phyloP scores from a whole-genome alignment of 92 coral and sea anemone species.

The Siderastrea siderea region DNA sequence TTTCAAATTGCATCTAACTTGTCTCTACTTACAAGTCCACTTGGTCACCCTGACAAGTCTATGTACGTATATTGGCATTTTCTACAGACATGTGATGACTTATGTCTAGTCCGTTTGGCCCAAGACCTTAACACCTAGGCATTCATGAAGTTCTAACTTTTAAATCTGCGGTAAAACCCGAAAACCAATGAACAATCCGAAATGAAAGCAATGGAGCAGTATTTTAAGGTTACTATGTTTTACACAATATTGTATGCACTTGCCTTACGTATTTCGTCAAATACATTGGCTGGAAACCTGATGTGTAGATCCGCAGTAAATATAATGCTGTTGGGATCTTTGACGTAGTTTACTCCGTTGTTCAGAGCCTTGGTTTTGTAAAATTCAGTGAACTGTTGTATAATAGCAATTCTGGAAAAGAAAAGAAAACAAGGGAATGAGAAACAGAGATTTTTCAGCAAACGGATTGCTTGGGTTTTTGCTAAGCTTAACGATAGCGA shows the following conservation, averaged over 20 bases:
- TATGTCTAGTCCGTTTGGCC: too few relatives aligned
- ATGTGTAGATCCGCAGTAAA: slow-evolving; percentile 80
- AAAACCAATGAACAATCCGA: neutral
- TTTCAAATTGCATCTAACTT: too few relatives aligned
- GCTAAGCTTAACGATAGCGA: too few relatives aligned
- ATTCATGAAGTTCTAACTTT: too few relatives aligned
- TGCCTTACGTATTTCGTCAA: slow-evolving; percentile 78
- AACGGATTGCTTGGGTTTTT: too few relatives aligned
- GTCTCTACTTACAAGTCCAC: too few relatives aligned
- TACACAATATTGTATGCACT: neutral
- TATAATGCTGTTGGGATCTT: slow-evolving; percentile 79
- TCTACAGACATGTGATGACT: neutral
- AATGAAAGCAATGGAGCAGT: too few relatives aligned
- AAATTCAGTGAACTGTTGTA: slow-evolving; percentile 52
- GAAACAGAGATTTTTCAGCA: too few relatives aligned
- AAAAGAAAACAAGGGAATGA: neutral
- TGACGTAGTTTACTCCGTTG: slow-evolving; percentile 64
- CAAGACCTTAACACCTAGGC: too few relatives aligned
- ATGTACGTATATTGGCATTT: too few relatives aligned
- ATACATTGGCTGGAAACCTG: slow-evolving; percentile 65
- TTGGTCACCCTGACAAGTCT: too few relatives aligned
- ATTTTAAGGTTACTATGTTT: too few relatives aligned
- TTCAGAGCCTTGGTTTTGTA: slow-evolving; percentile 77
- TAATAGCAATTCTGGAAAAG: slow-evolving; percentile 43
- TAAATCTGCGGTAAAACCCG: neutral